Conservation (phyloP, 2,113 vertebrate genomes). For the Chelonoidis abingdonii region DNA sequence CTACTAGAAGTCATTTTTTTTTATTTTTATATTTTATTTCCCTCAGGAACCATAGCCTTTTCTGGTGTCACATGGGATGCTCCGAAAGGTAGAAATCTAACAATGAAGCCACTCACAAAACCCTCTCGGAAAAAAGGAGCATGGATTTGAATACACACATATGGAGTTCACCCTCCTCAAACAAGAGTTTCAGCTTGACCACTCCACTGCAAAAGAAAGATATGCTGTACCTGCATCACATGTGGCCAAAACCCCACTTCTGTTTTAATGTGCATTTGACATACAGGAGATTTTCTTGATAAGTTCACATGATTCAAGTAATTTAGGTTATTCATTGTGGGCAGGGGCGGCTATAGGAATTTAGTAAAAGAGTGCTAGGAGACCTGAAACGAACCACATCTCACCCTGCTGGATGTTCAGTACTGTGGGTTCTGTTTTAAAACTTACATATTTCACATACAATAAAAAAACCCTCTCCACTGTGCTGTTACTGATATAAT, state of each 20-base stretch:
- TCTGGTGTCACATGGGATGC: not conserved
- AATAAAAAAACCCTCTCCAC: not conserved
- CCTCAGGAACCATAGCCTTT: slow-evolving; percentile 1
- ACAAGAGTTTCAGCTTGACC: not conserved
- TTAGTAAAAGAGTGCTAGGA: not conserved
- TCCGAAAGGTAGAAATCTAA: slow-evolving; percentile 12
- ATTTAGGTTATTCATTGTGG: not conserved
- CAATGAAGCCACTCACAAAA: not conserved
- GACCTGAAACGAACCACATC: not conserved
- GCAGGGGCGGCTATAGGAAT: no score
- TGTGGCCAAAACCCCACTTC: not conserved
- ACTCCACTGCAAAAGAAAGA: not conserved
- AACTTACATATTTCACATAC: not conserved
- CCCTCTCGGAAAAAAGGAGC: not conserved
- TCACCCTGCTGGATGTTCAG: not conserved
- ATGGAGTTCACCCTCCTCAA: not conserved
- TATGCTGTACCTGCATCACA: accelerated
- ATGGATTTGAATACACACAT: not conserved
- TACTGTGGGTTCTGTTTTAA: not conserved
- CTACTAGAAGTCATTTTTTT: slow-evolving; percentile 39
- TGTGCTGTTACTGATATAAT: not conserved
- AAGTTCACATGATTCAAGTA: not conserved
- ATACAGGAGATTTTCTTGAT: not conserved
- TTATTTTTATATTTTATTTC: slow-evolving; percentile 37
- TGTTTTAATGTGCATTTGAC: not conserved